phyloP scores from a whole-genome alignment of 2,888 invertebrate species.

The Onthophagus sagittarius region DNA sequence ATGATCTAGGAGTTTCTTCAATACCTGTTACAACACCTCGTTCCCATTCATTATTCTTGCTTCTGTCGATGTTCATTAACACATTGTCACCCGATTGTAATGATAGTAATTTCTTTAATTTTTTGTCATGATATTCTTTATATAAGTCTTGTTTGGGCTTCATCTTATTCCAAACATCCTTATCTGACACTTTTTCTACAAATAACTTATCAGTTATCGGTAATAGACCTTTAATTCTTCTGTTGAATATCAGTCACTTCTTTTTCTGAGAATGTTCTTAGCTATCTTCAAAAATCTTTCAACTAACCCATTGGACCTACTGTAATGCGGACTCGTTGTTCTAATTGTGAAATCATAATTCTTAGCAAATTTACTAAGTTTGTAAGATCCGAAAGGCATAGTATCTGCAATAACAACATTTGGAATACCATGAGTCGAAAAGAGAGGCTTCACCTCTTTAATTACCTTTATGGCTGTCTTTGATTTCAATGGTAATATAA shows the following conservation, averaged over 20 bases:
- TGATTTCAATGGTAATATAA: not conserved
- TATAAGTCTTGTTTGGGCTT: too few relatives aligned
- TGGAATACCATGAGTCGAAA: conserved; percentile 29
- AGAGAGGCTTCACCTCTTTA: conserved; percentile 25
- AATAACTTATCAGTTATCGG: conserved; percentile 6
- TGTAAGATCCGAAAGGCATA: conserved; percentile 24
- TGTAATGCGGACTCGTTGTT: conserved; percentile 16
- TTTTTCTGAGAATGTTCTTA: conserved; percentile 11
- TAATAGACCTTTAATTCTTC: not conserved
- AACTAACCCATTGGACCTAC: conserved; percentile 15
- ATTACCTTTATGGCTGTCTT: conserved; percentile 23
- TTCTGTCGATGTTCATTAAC: not conserved
- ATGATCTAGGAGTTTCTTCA: conserved; percentile 8
- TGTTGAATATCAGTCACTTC: not conserved
- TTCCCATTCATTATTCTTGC: not conserved
- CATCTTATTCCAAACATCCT: too few relatives aligned
- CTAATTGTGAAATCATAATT: conserved; percentile 7
- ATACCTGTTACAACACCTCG: not conserved
- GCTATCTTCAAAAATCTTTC: conserved; percentile 13
- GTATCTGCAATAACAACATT: conserved; percentile 28
- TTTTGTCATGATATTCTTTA: too few relatives aligned
- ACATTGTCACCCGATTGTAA: not conserved
- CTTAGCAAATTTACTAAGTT: conserved; percentile 5
- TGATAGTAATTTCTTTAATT: not conserved
- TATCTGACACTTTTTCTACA: too few relatives aligned